Conservation (phyloP, 2,797 vertebrate genomes). For the Gambusia yucatana region DNA sequence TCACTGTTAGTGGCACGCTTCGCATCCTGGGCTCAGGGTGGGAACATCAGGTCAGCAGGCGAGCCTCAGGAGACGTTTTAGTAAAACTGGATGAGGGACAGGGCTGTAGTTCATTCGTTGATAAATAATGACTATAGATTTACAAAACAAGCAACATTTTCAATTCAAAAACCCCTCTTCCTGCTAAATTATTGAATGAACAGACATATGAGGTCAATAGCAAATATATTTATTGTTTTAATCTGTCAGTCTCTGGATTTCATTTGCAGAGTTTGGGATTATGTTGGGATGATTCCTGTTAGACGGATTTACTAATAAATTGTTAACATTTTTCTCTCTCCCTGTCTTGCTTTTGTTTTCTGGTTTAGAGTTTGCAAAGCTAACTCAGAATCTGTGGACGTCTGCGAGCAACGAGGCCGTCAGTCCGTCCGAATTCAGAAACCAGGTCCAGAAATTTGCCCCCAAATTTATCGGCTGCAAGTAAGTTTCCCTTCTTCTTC, state of each 20-base stretch:
- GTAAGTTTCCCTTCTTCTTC: conserved; percentile 76
- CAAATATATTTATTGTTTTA: not conserved
- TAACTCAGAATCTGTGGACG: conserved; percentile 93
- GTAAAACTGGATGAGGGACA: no score
- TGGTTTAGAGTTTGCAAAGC: conserved; percentile 90
- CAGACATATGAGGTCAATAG: not conserved
- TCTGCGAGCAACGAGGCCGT: conserved; percentile 87
- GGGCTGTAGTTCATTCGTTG: no score
- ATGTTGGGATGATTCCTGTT: no score
- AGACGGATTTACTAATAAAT: no score
- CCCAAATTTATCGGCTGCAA: conserved; percentile 96
- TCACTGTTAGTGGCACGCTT: not conserved
- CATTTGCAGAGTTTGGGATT: no score
- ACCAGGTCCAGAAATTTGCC: conserved; percentile 93
- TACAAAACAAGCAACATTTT: not conserved
- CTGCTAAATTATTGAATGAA: not conserved
- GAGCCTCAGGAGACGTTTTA: no score
- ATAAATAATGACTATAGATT: no score
- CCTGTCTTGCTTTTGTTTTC: not conserved
- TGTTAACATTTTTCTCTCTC: not conserved
- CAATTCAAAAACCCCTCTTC: not conserved
- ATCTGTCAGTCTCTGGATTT: not conserved
- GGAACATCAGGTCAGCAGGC: not conserved
- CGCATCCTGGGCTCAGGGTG: not conserved
- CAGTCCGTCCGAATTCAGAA: conserved; percentile 94